phyloP scores from a whole-genome alignment of 2,113 vertebrate genomes.

The Paedocypris sp. region DNA sequence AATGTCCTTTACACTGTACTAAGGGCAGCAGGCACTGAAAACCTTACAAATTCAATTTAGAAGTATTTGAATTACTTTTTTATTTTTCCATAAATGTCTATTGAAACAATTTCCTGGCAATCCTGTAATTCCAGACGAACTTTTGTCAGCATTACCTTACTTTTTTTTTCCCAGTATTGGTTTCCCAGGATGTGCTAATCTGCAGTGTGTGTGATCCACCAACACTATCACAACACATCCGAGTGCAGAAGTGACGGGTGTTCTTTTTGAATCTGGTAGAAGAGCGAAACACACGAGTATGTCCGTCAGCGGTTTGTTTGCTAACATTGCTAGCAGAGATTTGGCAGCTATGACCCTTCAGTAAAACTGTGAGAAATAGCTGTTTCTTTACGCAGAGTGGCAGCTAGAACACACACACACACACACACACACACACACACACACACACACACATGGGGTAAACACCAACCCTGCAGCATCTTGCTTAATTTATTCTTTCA shows the following conservation, averaged over 20 bases:
- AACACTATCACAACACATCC: conserved; percentile 46
- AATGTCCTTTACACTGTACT: not conserved
- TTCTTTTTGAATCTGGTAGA: too few species aligned
- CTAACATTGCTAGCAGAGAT: conserved; percentile 38
- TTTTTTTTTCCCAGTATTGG: too few species aligned
- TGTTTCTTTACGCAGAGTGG: conserved; percentile 28
- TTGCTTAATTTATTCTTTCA: too few species aligned
- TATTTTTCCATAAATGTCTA: too few species aligned
- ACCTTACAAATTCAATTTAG: not conserved
- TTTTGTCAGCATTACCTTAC: too few species aligned
- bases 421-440: conserved; percentile 26
- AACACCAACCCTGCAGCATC: too few species aligned
- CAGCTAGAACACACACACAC: conserved; percentile 37
- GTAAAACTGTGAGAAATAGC: conserved; percentile 18
- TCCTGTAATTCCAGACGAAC: too few species aligned
- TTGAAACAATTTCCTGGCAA: too few species aligned
- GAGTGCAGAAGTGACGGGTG: conserved; percentile 46
- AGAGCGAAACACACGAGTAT: conserved; percentile 1
- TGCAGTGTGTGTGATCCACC: too few species aligned
- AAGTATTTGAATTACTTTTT: not conserved
- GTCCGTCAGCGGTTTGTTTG: conserved; percentile 14
- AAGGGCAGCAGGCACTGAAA: conserved; percentile 11
- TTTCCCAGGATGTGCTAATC: too few species aligned
- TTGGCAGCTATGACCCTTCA: conserved; percentile 51
- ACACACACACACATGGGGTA: too few species aligned